Evolutionary conservation across 35 echinoderm and acorn worm species (phyloP).

Genomic region (Amphiura filiformis): DNA sequence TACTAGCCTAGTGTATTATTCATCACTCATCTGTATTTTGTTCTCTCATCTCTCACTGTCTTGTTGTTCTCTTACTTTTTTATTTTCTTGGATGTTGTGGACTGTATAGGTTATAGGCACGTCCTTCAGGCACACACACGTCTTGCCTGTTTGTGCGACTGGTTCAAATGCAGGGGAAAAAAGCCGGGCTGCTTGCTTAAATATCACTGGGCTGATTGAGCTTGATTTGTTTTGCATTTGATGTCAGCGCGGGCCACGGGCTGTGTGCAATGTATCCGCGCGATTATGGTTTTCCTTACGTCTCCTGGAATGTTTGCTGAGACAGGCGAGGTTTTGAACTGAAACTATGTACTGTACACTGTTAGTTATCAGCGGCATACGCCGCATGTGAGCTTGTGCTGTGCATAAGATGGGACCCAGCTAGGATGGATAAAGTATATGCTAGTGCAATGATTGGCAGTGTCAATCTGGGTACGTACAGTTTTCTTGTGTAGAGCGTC

Average conservation of each 20-base stretch:
- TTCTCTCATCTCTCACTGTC: neutral
- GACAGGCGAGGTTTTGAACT: neutral
- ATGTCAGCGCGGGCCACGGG: neutral
- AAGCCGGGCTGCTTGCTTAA: neutral
- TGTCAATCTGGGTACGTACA: no score
- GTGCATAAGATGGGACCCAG: neutral
- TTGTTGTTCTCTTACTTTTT: neutral
- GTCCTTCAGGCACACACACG: neutral
- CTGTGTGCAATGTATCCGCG: neutral
- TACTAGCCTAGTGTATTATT: neutral
- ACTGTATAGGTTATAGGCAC: neutral
- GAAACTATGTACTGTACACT: neutral
- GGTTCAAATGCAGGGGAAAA: neutral
- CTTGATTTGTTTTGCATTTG: neutral
- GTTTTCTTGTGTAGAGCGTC: no score
- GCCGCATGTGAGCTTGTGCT: neutral
- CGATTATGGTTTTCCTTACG: neutral
- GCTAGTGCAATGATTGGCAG: no score
- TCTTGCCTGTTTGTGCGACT: neutral
- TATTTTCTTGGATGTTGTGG: neutral
- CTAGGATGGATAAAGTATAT: neutral
- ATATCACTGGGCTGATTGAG: neutral
- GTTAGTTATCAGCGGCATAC: neutral
- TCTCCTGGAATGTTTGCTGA: neutral
- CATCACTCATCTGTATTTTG: neutral